Evolutionary conservation across 2,113 vertebrate species (phyloP).

Genomic region (Gnathonemus longibarbis): DNA sequence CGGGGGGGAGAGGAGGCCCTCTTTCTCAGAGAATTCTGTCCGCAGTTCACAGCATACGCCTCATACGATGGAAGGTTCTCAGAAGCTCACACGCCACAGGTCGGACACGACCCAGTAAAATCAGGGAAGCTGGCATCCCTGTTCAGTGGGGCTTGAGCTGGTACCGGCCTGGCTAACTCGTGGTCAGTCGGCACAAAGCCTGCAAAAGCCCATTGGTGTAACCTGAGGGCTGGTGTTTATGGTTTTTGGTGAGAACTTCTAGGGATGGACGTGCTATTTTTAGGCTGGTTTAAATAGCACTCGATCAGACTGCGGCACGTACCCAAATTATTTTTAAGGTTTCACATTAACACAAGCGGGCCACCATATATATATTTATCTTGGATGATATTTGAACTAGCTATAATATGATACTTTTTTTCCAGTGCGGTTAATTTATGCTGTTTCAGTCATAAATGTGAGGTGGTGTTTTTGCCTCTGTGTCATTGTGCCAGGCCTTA

Average conservation of each 20-base stretch:
- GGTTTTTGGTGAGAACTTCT: background rate
- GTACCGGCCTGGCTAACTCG: too few relatives aligned
- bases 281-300: constrained; percentile 1
- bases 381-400: background rate
- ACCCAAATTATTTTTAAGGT: background rate
- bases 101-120: background rate
- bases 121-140: background rate
- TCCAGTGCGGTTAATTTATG: background rate
- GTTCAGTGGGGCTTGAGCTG: background rate
- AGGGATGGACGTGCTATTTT: background rate
- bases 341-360: background rate
- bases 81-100: background rate
- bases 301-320: background rate
- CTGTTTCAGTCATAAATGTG: background rate
- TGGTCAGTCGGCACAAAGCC: background rate
- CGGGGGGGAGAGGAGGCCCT: background rate
- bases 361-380: background rate
- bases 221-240: background rate
- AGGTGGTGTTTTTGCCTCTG: background rate
- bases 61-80: background rate
- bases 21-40: background rate
- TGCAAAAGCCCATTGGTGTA: background rate
- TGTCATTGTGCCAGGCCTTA: background rate
- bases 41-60: background rate
- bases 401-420: background rate